phyloP scores from a whole-genome alignment of 30 jellyfish, hydroid and myxozoan species.

The Sanderia malayensis region DNA sequence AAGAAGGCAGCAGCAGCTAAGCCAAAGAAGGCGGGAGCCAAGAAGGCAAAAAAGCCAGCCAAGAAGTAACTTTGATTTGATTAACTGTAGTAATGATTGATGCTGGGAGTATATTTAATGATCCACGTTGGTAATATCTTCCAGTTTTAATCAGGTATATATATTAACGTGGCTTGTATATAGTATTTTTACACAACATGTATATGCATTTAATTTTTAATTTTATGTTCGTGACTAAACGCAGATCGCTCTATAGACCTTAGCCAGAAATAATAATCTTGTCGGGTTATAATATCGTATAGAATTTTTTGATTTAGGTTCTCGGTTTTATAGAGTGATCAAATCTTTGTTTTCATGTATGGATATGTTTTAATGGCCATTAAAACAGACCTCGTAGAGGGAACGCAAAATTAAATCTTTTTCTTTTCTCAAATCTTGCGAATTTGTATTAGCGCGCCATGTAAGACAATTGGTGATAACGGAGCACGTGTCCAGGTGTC shows the following conservation, averaged over 20 bases:
- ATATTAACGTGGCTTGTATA: slow-evolving; percentile 43
- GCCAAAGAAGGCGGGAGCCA: slow-evolving; percentile 24
- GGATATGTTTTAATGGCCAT: not conserved
- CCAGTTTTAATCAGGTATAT: not conserved
- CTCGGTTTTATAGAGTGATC: not conserved
- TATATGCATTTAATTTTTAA: slow-evolving; percentile 45
- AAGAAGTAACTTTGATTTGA: slow-evolving; percentile 44
- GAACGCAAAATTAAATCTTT: not conserved
- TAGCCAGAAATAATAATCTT: not conserved
- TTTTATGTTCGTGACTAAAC: slow-evolving; percentile 34
- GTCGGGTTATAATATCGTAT: too few species aligned
- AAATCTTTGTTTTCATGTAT: not conserved
- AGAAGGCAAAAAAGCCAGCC: slow-evolving; percentile 46
- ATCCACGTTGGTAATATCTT: not conserved
- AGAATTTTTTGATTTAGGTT: not conserved
- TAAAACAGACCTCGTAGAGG: not conserved
- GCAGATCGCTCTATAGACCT: not conserved
- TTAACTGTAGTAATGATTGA: not conserved
- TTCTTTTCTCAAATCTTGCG: not conserved
- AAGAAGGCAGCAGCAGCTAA: slow-evolving; percentile 46
- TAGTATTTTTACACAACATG: slow-evolving; percentile 59
- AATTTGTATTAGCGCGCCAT: too few species aligned
- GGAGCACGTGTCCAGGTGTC: too few species aligned
- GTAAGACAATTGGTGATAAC: too few species aligned
- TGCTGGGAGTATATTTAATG: not conserved